These are phyloP conservation scores for Apis florea DNA, from an alignment of 1,140 invertebrate species.

Conservation along the genomic window DNA sequence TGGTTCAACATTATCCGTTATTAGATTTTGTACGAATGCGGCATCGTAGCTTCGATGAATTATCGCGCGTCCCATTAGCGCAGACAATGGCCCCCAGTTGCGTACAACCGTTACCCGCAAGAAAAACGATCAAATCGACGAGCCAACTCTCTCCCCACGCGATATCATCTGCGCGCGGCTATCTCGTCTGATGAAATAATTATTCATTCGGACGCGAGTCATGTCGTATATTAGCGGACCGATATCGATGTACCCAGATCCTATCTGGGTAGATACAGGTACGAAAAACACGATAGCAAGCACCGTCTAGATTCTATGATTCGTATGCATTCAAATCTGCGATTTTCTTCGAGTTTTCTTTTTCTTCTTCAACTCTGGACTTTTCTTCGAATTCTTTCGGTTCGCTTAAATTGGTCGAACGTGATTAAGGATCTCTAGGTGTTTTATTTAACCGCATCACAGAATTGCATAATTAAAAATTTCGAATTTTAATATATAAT, in stretches of 20 bases:
- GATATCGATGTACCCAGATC: background rate
- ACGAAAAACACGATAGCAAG: background rate
- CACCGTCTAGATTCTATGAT: background rate
- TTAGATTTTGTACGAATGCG: background rate
- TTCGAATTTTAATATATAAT: too few relatives aligned
- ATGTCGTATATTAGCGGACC: constrained; percentile 17
- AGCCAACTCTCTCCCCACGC: constrained; percentile 8
- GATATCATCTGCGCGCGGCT: constrained; percentile 18
- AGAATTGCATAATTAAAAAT: too few relatives aligned
- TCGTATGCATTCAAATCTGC: background rate
- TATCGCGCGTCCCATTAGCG: constrained; percentile 48
- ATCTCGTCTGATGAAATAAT: constrained; percentile 13
- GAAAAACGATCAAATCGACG: constrained; percentile 53
- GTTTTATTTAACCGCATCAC: too few relatives aligned
- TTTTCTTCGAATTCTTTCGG: too few relatives aligned
- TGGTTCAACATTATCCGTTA: background rate
- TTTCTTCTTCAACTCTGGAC: too few relatives aligned
- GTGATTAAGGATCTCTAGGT: too few relatives aligned
- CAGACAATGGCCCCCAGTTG: constrained; percentile 48
- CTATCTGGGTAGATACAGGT: background rate
- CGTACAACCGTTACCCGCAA: constrained; percentile 38
- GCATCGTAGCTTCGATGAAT: constrained; percentile 52
- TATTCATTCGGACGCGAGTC: constrained; percentile 19
- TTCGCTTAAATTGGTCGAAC: too few relatives aligned
- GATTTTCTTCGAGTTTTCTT: background rate